Evolutionary conservation across 2,797 vertebrate genomes (phyloP), one percentile per base, ranked within the genome.

Genomic region (Lagodon rhomboides): DNA sequence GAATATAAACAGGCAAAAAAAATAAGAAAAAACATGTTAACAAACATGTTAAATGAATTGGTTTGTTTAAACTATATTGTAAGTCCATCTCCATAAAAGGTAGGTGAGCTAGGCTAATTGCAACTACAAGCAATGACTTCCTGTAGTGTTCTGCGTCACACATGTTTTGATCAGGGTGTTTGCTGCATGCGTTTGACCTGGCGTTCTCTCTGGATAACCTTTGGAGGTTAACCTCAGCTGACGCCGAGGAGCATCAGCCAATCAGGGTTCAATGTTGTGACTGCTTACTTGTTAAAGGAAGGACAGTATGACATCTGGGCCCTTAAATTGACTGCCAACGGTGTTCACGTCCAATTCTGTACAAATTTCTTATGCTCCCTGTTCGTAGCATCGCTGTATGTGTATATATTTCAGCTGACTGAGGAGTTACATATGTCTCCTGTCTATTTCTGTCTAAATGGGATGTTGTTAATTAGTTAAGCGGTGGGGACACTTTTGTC

Each of bases 401-500:
- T 61, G 34, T 9, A 34, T 34, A 34, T 34, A 34, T 34, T 34
- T 34, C 69, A 73, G 41, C 62, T 72, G 44, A 76, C 17, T 9
- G n/a, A 58, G 51, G 13, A 46, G 50, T 12, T 27, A 71, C 71
- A 51, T 50, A 49, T 56, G 63, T 56, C 41, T 47, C 30, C 22
- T 16, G 9, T 51, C 53, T 23, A 4, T 47, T 38, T 72, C 23
- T 38, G 13, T 47, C 44, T 25, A 50, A 38, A 50, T 38, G 60
- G 64, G 53, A 69, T 73, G 38, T 53, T 76, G 56, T 47, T 64
- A 70, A 79, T 68, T 9, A 73, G 10, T 75, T 66, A 47, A 67
- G 25, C 69, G 25, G 18, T 18, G 46, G 58, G 44, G 50, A 75
- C 34, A 60, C 23, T 2, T 63, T 55, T 54, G 38, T 13, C 44